These are phyloP conservation scores for Cosmorhoe ocellata DNA, from an alignment of 2,888 invertebrate species.

Conservation along the genomic window DNA sequence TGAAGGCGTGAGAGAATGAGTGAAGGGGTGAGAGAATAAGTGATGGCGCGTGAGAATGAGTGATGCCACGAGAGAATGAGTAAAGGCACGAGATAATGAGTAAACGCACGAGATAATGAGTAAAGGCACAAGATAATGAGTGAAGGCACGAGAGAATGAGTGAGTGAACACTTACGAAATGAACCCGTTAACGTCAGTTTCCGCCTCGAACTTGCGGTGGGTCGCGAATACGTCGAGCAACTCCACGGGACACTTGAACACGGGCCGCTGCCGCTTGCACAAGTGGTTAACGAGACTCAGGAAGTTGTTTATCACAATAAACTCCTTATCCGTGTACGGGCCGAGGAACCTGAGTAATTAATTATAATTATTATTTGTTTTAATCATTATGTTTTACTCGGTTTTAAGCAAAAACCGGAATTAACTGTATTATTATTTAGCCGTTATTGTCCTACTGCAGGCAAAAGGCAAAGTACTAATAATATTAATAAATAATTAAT, in stretches of 20 bases:
- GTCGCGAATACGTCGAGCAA: constrained; percentile 33
- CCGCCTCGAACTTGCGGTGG: neutral
- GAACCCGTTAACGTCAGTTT: constrained; percentile 46
- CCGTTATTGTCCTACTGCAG: too few species aligned
- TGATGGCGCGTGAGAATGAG: neutral
- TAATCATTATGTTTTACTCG: too few species aligned
- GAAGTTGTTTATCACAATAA: constrained; percentile 43
- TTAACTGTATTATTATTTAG: too few species aligned
- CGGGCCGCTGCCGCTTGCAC: constrained; percentile 11
- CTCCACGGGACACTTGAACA: constrained; percentile 16
- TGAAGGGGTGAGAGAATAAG: too few species aligned
- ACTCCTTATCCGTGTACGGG: constrained; percentile 43
- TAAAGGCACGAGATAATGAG: neutral
- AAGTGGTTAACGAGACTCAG: constrained; percentile 33
- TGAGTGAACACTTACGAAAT: constrained; percentile 48
- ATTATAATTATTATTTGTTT: too few species aligned
- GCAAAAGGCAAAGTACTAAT: too few species aligned
- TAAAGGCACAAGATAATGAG: constrained; percentile 9
- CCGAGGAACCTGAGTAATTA: constrained; percentile 48
- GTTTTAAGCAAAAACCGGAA: too few species aligned
- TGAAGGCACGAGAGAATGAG: neutral
- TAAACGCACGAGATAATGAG: neutral
- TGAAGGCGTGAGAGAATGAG: too few species aligned
- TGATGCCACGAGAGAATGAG: neutral
- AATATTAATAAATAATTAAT: too few species aligned